Conservation (phyloP, 2,113 vertebrate species). For the Apus apus region DNA sequence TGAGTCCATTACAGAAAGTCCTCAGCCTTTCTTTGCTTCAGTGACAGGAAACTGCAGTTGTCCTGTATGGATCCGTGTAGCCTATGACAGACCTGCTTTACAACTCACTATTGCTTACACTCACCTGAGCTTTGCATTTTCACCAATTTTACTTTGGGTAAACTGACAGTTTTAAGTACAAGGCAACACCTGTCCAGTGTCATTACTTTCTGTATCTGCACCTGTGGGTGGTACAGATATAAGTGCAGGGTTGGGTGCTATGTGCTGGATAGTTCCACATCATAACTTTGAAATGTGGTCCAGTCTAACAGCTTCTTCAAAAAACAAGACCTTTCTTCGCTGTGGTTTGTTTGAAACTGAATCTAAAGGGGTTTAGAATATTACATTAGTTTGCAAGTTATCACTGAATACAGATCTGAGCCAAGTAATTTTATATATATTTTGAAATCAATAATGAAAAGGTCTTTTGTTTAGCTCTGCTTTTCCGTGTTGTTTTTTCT, state of each 20-base stretch:
- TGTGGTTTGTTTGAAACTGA: background rate
- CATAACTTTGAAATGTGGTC: background rate
- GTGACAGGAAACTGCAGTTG: background rate
- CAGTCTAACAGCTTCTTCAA: background rate
- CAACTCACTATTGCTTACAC: background rate
- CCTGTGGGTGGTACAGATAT: background rate
- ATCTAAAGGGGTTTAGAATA: background rate
- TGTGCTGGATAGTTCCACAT: accelerated
- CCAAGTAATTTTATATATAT: background rate
- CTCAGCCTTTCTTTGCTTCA: background rate
- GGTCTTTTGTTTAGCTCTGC: background rate
- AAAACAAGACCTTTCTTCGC: background rate
- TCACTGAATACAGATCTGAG: background rate
- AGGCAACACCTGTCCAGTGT: background rate
- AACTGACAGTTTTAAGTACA: background rate
- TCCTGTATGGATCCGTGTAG: background rate
- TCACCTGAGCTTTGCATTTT: background rate
- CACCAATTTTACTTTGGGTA: background rate
- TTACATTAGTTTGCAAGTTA: background rate
- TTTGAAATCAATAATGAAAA: background rate
- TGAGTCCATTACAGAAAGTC: background rate
- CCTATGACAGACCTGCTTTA: background rate
- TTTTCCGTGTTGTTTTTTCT: background rate
- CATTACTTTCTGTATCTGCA: background rate
- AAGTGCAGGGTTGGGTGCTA: background rate